These are phyloP conservation scores for Crossaster papposus DNA, from an alignment of 53 echinoderm and acorn worm genomes.

Conservation along the genomic window DNA sequence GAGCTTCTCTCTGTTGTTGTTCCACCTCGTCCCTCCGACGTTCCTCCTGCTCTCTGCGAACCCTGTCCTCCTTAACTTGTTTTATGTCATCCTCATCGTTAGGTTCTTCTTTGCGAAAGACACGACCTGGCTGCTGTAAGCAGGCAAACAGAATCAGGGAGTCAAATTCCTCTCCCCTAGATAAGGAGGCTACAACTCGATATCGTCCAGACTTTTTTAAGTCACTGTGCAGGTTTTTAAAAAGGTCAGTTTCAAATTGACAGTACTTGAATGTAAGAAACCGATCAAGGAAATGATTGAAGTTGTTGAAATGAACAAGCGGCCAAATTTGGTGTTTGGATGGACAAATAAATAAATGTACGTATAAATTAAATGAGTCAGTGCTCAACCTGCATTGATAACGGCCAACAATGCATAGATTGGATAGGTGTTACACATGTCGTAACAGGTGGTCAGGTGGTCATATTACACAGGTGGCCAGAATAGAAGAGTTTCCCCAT, in stretches of 20 bases:
- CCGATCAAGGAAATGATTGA: neutral
- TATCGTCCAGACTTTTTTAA: neutral
- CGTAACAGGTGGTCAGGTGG: neutral
- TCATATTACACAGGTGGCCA: neutral
- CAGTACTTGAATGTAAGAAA: neutral
- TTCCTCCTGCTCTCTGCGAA: conserved; percentile 37
- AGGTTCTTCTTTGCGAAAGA: neutral
- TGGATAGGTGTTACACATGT: conserved; percentile 11
- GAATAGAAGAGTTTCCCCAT: neutral
- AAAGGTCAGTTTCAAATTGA: neutral
- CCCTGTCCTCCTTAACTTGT: conserved; percentile 7
- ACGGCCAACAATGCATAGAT: neutral
- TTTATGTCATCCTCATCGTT: conserved; percentile 45
- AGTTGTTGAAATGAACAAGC: neutral
- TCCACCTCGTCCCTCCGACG: conserved; percentile 25
- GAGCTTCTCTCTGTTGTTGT: conserved; percentile 36
- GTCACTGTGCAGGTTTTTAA: neutral
- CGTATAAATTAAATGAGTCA: neutral
- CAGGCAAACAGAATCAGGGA: neutral
- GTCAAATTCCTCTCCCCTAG: neutral
- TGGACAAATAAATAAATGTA: neutral
- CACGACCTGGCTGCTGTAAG: neutral
- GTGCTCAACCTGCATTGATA: no score
- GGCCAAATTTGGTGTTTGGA: neutral
- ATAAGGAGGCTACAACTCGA: neutral